phyloP scores from a whole-genome alignment of 2,113 vertebrate genomes.

The Gavialis gangeticus region DNA sequence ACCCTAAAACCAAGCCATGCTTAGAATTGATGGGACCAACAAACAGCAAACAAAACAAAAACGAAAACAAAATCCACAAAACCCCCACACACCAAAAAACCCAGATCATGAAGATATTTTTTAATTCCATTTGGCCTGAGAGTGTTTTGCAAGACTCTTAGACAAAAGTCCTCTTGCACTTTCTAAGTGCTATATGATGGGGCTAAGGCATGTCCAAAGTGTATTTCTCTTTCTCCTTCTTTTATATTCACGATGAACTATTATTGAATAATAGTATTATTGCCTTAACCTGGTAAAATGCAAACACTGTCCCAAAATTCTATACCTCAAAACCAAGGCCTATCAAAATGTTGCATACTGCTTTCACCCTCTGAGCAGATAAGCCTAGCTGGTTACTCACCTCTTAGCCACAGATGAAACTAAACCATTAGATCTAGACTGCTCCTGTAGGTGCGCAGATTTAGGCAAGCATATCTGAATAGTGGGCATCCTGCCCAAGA shows the following conservation, averaged over 20 bases:
- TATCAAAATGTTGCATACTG: neutral
- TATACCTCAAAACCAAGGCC: neutral
- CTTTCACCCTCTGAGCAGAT: neutral
- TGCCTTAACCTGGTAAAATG: neutral
- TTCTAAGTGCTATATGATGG: neutral
- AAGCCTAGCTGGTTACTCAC: neutral
- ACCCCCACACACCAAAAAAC: neutral
- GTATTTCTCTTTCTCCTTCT: neutral
- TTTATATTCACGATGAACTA: neutral
- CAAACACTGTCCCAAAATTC: neutral
- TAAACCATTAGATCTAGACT: neutral
- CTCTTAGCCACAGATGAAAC: neutral
- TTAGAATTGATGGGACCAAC: neutral
- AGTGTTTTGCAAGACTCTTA: neutral
- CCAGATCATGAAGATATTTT: fast-evolving
- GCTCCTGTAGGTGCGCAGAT: neutral
- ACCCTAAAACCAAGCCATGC: neutral
- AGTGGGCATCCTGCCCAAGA: no score
- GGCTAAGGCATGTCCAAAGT: fast-evolving
- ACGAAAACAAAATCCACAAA: no score
- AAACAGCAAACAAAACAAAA: neutral
- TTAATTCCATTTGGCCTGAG: neutral
- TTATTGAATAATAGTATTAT: no score
- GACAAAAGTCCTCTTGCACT: neutral
- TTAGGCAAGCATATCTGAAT: no score